Percentiles rank a stretch among this genome's conserved stretches.
These are phyloP conservation scores for Bathynomus jamesi DNA, from an alignment of 1,140 invertebrate genomes.

Conservation along the genomic window DNA sequence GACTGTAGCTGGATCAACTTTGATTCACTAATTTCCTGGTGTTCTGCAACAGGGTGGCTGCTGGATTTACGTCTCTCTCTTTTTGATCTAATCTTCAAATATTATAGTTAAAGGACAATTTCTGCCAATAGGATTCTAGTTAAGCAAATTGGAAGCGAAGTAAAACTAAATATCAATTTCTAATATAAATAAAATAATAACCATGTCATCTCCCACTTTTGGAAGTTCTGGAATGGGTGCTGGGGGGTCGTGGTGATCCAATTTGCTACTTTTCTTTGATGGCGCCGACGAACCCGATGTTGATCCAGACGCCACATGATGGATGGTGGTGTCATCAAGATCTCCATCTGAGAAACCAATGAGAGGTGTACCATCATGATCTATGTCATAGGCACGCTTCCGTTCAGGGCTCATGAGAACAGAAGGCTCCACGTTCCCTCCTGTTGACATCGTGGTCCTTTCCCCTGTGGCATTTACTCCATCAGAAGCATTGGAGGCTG, in stretches of 20 bases:
- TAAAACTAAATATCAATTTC: too few species aligned
- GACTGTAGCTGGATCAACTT: too few species aligned
- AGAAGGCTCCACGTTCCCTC: slow-evolving; percentile 25
- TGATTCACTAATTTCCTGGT: too few species aligned
- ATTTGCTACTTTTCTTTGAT: slow-evolving; percentile 3
- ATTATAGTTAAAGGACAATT: too few species aligned
- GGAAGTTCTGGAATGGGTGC: slow-evolving; percentile 32
- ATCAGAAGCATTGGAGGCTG: neutral
- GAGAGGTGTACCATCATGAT: slow-evolving; percentile 24
- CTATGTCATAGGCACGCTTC: slow-evolving; percentile 31
- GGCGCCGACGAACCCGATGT: slow-evolving; percentile 5
- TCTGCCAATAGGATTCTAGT: too few species aligned
- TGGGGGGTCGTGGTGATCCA: slow-evolving; percentile 11
- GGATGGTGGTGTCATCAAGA: slow-evolving; percentile 25
- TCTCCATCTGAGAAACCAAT: slow-evolving; percentile 34
- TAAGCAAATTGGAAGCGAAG: too few species aligned
- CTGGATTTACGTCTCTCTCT: too few species aligned
- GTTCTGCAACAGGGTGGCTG: too few species aligned
- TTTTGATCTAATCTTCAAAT: too few species aligned
- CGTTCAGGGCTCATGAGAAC: slow-evolving; percentile 33
- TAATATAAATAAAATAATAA: too few species aligned
- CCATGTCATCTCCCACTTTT: slow-evolving; percentile 33
- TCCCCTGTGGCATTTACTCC: neutral
- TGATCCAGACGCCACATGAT: slow-evolving; percentile 4
- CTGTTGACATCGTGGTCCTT: slow-evolving; percentile 17